Percentiles rank a stretch among this genome's conserved stretches.
These are phyloP conservation scores for Silurus lanzhouensis DNA, from an alignment of 2,797 vertebrate genomes.

Conservation along the genomic window DNA sequence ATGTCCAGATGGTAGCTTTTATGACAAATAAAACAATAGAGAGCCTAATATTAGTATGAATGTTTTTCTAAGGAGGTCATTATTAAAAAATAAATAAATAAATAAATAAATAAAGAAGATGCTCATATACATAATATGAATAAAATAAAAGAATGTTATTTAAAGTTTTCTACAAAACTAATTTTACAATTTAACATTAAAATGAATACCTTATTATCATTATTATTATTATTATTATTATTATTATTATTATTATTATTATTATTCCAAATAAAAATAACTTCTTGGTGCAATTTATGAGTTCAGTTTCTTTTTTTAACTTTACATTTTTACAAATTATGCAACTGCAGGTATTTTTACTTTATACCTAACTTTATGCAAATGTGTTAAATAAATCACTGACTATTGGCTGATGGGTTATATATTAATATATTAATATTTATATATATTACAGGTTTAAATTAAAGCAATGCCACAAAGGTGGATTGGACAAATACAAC, in stretches of 20 bases:
- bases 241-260: not conserved
- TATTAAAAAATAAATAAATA: not conserved
- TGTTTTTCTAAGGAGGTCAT: not conserved
- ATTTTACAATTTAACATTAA: not conserved
- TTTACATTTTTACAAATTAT: not conserved
- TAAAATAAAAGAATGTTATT: not conserved
- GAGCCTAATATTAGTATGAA: not conserved
- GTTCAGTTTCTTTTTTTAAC: not conserved
- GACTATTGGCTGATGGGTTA: too few relatives aligned
- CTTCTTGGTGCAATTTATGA: not conserved
- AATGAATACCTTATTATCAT: not conserved
- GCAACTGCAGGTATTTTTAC: not conserved
- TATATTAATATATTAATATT: too few relatives aligned
- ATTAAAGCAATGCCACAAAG: not conserved
- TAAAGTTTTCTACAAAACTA: not conserved
- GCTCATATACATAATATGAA: not conserved
- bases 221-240: too few relatives aligned
- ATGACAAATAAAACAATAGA: not conserved
- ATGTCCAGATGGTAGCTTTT: conserved; percentile 24
- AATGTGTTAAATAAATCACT: too few relatives aligned
- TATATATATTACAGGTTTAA: not conserved
- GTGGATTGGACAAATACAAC: not conserved
- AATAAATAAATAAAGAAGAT: not conserved
- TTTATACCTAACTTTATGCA: too few relatives aligned
- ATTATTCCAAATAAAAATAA: not conserved